These are phyloP conservation scores for Rhyacophila evoluta DNA, from an alignment of 2,888 invertebrate species.

Conservation along the genomic window DNA sequence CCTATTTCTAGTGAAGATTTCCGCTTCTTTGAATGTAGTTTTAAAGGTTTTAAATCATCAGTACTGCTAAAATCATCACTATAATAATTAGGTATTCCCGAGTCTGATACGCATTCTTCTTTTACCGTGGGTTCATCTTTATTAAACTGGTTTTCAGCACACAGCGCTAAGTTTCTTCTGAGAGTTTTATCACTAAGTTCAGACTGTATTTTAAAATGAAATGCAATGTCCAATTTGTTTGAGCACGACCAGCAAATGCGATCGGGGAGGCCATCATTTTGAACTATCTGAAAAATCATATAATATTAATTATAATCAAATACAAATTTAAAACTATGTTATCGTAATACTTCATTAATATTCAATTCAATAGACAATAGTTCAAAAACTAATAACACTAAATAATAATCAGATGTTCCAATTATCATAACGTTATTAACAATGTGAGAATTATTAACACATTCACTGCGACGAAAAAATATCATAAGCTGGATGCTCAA, in stretches of 20 bases:
- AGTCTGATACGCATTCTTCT: constrained; percentile 36
- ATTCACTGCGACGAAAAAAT: no score
- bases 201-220: constrained; percentile 37
- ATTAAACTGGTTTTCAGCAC: neutral
- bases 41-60: constrained; percentile 26
- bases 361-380: no score
- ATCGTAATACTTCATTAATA: no score
- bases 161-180: neutral
- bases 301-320: no score
- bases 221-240: constrained; percentile 25
- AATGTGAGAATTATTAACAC: no score
- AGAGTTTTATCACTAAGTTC: constrained; percentile 37
- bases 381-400: no score
- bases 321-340: no score
- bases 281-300: constrained; percentile 26
- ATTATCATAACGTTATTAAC: no score
- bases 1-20: neutral
- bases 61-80: neutral
- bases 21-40: neutral
- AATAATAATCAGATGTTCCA: no score
- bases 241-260: constrained; percentile 34
- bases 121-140: constrained; percentile 28
- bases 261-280: constrained; percentile 40
- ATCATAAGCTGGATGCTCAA: no score
- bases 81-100: neutral